phyloP scores from a whole-genome alignment of 2,113 vertebrate species.

The Merops nubicus region DNA sequence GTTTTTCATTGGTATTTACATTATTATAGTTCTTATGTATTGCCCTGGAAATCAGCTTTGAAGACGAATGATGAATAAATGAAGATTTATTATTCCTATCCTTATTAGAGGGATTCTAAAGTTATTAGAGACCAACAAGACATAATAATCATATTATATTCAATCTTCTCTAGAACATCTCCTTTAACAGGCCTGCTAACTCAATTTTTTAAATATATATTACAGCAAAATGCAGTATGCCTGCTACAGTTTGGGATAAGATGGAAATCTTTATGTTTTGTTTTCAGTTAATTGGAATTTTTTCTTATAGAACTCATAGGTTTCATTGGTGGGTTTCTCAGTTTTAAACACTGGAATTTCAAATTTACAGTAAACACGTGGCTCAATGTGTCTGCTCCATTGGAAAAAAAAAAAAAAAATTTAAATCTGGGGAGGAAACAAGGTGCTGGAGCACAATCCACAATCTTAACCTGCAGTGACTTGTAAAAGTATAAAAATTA shows the following conservation, averaged over 20 bases:
- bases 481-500: neutral
- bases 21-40: conserved; percentile 15
- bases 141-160: conserved; percentile 42
- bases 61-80: conserved; percentile 58
- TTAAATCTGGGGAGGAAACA: neutral
- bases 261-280: neutral
- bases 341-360: neutral
- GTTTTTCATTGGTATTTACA: conserved; percentile 26
- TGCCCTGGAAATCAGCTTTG: conserved; percentile 53
- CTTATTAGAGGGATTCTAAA: conserved; percentile 60
- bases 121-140: conserved; percentile 58
- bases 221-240: neutral
- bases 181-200: conserved; percentile 30
- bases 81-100: conserved; percentile 56
- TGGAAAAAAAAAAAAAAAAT: neutral
- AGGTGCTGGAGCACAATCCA: neutral
- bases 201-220: conserved; percentile 37
- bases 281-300: neutral
- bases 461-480: neutral
- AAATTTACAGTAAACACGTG: neutral
- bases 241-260: neutral
- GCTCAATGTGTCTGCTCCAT: neutral
- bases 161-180: conserved; percentile 51
- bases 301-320: neutral
- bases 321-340: neutral